These are phyloP conservation scores for Podargus strigoides DNA, from an alignment of 2,797 vertebrate species.

Conservation along the genomic window DNA sequence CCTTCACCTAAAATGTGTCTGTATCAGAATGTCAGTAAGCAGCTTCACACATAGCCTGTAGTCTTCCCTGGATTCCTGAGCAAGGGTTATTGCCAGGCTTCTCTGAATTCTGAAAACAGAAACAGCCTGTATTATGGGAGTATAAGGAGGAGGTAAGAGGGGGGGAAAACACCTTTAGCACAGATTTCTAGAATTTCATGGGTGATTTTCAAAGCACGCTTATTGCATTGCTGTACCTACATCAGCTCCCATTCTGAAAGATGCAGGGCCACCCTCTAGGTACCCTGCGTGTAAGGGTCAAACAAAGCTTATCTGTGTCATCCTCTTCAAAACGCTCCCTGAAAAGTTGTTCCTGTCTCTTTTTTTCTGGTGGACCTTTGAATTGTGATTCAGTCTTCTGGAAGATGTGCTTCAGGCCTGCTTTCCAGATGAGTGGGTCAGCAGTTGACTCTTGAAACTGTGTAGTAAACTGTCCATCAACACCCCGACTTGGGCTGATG, in stretches of 20 bases:
- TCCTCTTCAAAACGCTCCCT: not conserved
- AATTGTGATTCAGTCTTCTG: not conserved
- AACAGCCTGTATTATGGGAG: not conserved
- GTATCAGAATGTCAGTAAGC: not conserved
- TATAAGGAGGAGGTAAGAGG: not conserved
- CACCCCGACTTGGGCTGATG: not conserved
- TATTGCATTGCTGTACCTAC: not conserved
- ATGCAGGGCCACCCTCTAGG: not conserved
- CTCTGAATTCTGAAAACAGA: not conserved
- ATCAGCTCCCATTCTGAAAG: not conserved
- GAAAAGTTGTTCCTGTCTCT: not conserved
- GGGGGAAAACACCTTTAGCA: not conserved
- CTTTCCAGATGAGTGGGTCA: not conserved
- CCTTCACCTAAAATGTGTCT: not conserved
- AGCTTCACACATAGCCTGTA: not conserved
- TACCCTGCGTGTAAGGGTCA: not conserved
- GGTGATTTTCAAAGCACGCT: not conserved
- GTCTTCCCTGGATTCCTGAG: not conserved
- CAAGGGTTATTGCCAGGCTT: not conserved
- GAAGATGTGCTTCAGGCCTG: not conserved
- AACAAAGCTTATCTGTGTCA: not conserved
- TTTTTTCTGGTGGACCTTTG: not conserved
- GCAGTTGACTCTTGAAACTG: not conserved
- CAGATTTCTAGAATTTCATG: not conserved
- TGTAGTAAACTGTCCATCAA: not conserved